phyloP scores from a whole-genome alignment of 1,140 invertebrate genomes.

The Hormaphis cornu region DNA sequence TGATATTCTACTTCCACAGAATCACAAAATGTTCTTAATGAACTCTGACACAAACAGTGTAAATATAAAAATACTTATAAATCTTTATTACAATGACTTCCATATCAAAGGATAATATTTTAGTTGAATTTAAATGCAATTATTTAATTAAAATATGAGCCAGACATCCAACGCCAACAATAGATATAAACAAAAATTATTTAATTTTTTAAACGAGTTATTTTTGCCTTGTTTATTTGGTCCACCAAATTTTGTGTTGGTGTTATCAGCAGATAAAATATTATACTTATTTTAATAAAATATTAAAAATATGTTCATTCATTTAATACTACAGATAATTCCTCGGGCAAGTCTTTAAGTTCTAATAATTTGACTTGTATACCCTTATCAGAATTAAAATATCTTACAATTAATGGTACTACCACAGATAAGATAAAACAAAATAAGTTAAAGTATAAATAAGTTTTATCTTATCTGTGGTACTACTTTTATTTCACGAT shows the following conservation, averaged over 20 bases:
- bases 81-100: slow-evolving; percentile 39
- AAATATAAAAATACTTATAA: slow-evolving; percentile 39
- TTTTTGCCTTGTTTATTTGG: background rate
- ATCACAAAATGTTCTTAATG: slow-evolving; percentile 39
- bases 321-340: slow-evolving; percentile 16
- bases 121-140: slow-evolving; percentile 35
- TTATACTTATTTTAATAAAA: slow-evolving; percentile 36
- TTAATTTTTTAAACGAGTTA: background rate
- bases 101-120: slow-evolving; percentile 38
- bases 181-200: background rate
- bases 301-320: slow-evolving; percentile 21
- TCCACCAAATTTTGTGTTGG: slow-evolving; percentile 40
- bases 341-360: slow-evolving; percentile 33
- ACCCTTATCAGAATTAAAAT: slow-evolving; percentile 35
- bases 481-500: slow-evolving; percentile 37
- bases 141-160: slow-evolving; percentile 39
- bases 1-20: slow-evolving; percentile 36
- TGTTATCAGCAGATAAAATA: slow-evolving; percentile 39
- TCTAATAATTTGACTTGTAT: slow-evolving; percentile 37
- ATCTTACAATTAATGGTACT: slow-evolving; percentile 36
- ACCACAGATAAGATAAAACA: too few relatives aligned
- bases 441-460: too few relatives aligned
- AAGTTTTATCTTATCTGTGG: too few relatives aligned
- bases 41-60: slow-evolving; percentile 36
- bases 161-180: slow-evolving; percentile 35